Evolutionary conservation across 2,888 invertebrate species (phyloP), one percentile per base, ranked within the genome.

Genomic region (Bellardia pandia): DNA sequence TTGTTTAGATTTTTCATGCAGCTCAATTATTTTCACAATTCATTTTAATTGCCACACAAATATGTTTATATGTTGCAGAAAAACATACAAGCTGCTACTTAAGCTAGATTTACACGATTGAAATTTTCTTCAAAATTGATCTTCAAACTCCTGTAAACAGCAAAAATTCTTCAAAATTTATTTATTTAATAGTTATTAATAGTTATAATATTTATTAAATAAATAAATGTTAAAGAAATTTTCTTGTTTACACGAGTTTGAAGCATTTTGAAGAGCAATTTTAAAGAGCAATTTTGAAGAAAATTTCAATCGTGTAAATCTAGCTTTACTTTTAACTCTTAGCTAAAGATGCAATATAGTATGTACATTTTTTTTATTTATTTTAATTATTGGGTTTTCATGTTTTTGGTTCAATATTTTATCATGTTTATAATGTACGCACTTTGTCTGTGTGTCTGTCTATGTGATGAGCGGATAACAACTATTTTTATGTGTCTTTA

Each of bases 381-480:
- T 62, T 79, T 80, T 62, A 85, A 76, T 85, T 76, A 85, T 53
- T 85, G 69, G 85, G 85, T 80, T 71, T 75, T n/a, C 85, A 80
- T 85, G 85, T 78, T 78, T 72, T 68, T 78, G 58, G 64, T 84
- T 66, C 78, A 84, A 74, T 30, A 74, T 58, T 66, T 72, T 60
- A 33, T 42, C 6, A 51, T 48, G 33, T 14, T 45, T 58, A 58
- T 37, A 6, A 6, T 37, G 37, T 6, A 84, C 78, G 72, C 84
- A 74, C 68, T 23, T 69, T 69, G 40, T 60, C 14, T 45, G 45
- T 23, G 23, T 23, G 37, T 33, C n/a, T 16, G 4, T 16, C n/a
- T 6, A 0, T 51, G 37, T 2, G 48, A 37, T 33, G 42, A 8
- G 56, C 14, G 56, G 11, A 51, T 37, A 53, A 45, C 30, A 64